These are phyloP conservation scores for Megathymus violae DNA, from an alignment of 1,140 invertebrate genomes.

Conservation along the genomic window DNA sequence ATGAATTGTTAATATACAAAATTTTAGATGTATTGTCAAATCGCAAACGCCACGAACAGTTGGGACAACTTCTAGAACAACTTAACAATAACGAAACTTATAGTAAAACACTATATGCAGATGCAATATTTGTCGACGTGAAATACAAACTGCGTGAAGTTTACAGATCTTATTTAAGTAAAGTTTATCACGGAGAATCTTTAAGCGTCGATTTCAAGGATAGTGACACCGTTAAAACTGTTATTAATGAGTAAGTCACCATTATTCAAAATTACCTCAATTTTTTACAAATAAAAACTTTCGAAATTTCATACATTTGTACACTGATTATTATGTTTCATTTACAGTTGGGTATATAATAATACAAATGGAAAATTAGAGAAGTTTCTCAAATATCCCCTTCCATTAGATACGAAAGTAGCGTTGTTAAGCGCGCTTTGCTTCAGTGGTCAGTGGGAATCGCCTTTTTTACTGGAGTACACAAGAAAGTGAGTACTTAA, in stretches of 20 bases:
- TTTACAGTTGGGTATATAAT: slow-evolving; percentile 86
- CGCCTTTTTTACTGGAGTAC: slow-evolving; percentile 85
- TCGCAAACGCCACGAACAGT: slow-evolving; percentile 85
- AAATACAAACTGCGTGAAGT: slow-evolving; percentile 82
- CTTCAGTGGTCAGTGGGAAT: slow-evolving; percentile 91
- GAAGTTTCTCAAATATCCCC: slow-evolving; percentile 84
- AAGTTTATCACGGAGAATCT: slow-evolving; percentile 85
- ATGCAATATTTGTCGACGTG: slow-evolving; percentile 85
- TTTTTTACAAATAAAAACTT: background rate
- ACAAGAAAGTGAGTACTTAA: slow-evolving; percentile 84
- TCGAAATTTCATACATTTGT: too few species aligned
- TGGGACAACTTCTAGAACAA: slow-evolving; percentile 81
- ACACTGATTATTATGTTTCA: background rate
- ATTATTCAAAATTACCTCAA: background rate
- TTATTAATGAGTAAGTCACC: slow-evolving; percentile 84
- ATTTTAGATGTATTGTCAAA: slow-evolving; percentile 84
- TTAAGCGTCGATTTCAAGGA: slow-evolving; percentile 85
- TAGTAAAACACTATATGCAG: slow-evolving; percentile 77
- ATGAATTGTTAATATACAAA: too few species aligned
- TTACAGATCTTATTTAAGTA: slow-evolving; percentile 79
- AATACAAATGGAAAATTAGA: slow-evolving; percentile 88
- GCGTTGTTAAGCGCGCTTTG: slow-evolving; percentile 90
- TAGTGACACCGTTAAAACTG: slow-evolving; percentile 67
- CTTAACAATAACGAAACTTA: slow-evolving; percentile 59
- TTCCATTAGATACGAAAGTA: slow-evolving; percentile 84